These are phyloP conservation scores for Leptodactylus fuscus DNA, from an alignment of 2,113 vertebrate genomes.

Conservation along the genomic window DNA sequence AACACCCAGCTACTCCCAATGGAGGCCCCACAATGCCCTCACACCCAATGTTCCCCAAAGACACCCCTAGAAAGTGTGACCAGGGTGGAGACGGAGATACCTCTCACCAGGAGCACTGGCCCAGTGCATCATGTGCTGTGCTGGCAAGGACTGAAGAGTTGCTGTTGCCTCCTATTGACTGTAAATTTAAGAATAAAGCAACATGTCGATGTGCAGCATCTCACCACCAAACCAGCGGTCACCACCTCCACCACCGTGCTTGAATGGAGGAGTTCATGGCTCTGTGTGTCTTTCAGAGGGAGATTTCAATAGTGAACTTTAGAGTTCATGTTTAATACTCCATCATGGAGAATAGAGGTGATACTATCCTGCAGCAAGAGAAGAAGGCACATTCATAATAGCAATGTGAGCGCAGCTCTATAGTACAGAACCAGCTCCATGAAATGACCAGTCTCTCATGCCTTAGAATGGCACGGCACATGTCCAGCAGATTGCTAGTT, in stretches of 20 bases:
- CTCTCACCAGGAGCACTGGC: constrained; percentile 39
- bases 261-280: constrained; percentile 30
- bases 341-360: neutral
- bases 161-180: constrained; percentile 40
- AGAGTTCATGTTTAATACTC: constrained; percentile 24
- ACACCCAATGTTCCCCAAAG: constrained; percentile 36
- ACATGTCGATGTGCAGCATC: constrained; percentile 34
- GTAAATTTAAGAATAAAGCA: constrained; percentile 18
- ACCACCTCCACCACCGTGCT: constrained; percentile 49
- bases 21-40: constrained; percentile 43
- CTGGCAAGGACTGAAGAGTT: constrained; percentile 19
- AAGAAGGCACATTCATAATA: constrained; percentile 3
- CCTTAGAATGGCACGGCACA: constrained; percentile 13
- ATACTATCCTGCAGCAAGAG: neutral
- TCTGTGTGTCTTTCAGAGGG: constrained; percentile 25
- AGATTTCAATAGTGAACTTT: constrained; percentile 14
- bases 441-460: constrained; percentile 2
- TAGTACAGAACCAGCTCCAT: neutral
- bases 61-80: constrained; percentile 25
- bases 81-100: constrained; percentile 53
- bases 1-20: constrained; percentile 51
- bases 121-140: neutral
- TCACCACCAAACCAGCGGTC: constrained; percentile 43
- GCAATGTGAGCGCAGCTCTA: constrained; percentile 1
- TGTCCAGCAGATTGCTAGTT: constrained; percentile 14